phyloP scores from a whole-genome alignment of 2,888 invertebrate genomes.

The Desoria tigrina region DNA sequence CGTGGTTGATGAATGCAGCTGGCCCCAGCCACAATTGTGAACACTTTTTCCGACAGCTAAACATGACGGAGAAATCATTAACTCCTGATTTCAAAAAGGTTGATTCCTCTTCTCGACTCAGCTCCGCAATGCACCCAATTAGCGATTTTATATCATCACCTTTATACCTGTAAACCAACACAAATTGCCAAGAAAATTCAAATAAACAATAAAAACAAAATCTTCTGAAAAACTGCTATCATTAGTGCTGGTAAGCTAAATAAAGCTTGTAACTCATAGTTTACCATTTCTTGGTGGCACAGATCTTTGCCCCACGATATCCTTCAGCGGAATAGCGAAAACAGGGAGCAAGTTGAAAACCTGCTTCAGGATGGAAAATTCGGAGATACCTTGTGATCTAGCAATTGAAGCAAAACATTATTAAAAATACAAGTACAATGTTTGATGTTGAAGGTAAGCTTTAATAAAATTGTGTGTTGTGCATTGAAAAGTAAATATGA shows the following conservation, averaged over 20 bases:
- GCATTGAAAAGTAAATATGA: too few species aligned
- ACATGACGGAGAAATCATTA: constrained; percentile 99
- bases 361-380: constrained; percentile 92
- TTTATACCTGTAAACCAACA: too few species aligned
- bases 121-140: constrained; percentile 96
- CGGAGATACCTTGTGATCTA: constrained; percentile 92
- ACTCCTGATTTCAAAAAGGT: constrained; percentile 87
- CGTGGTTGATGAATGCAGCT: constrained; percentile 98
- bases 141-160: constrained; percentile 94
- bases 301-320: constrained; percentile 92
- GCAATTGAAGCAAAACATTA: constrained; percentile 26
- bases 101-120: constrained; percentile 89
- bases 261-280: constrained; percentile 55
- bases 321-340: constrained; percentile 94
- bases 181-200: not conserved
- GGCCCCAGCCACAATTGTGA: constrained; percentile 99
- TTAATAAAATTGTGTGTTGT: too few species aligned
- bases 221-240: too few species aligned
- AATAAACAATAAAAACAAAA: not conserved
- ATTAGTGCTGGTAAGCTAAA: constrained; percentile 3
- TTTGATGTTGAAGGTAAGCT: too few species aligned
- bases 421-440: too few species aligned
- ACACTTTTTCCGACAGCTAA: constrained; percentile 97
- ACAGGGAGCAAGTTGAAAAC: constrained; percentile 92
- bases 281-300: constrained; percentile 93